phyloP scores from a whole-genome alignment of 1,140 invertebrate genomes.

The Ceratitis capitata region DNA sequence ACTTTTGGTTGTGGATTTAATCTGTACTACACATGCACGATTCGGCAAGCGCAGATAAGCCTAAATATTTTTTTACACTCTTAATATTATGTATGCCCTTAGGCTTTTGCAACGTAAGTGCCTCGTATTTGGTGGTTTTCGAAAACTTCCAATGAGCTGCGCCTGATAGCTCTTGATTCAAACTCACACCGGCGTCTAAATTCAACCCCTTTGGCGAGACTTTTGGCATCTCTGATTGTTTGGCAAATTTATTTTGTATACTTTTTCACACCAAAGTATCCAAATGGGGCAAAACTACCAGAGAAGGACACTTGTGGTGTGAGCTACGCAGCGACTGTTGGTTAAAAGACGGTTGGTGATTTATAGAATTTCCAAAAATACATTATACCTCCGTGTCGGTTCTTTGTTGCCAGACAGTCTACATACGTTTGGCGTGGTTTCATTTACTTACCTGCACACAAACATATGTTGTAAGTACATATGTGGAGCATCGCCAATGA shows the following conservation, averaged over 20 bases:
- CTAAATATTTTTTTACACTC: neutral
- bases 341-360: neutral
- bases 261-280: neutral
- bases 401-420: neutral
- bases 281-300: neutral
- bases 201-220: neutral
- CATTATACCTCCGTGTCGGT: neutral
- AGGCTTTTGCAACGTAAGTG: neutral
- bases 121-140: neutral
- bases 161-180: neutral
- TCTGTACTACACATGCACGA: slow-evolving; percentile 2
- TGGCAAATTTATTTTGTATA: slow-evolving; percentile 2
- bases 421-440: neutral
- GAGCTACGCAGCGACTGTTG: neutral
- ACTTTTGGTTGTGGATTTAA: neutral
- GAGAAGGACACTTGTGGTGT: neutral
- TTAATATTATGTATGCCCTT: neutral
- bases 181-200: neutral
- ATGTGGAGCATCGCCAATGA: neutral
- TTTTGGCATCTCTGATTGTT: neutral
- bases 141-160: neutral
- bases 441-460: no score
- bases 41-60: neutral
- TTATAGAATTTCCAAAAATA: neutral
- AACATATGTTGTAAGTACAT: no score